These are phyloP conservation scores for Subanguina moxae DNA, from an alignment of 1,140 invertebrate genomes.

Conservation along the genomic window DNA sequence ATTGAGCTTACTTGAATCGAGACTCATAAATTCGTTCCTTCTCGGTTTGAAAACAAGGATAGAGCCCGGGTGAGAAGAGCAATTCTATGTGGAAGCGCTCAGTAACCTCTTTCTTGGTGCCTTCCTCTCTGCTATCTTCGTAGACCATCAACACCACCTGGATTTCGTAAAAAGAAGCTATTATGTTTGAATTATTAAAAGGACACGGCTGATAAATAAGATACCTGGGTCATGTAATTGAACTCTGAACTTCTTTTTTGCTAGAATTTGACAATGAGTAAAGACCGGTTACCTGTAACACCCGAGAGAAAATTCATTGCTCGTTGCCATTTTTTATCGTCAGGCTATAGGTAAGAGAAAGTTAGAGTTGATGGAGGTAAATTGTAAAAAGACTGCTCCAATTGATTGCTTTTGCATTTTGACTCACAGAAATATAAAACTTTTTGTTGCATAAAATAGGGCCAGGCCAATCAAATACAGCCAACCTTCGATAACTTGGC, in stretches of 20 bases:
- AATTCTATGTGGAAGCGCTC: constrained; percentile 57
- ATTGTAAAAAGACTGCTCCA: too few relatives aligned
- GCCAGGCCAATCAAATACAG: too few relatives aligned
- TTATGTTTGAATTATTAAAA: too few relatives aligned
- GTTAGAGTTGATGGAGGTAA: too few relatives aligned
- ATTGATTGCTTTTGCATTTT: too few relatives aligned
- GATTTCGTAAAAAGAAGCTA: too few relatives aligned
- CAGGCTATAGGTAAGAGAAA: constrained; percentile 59
- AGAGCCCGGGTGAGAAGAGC: constrained; percentile 56
- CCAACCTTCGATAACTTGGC: too few relatives aligned
- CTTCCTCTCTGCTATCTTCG: constrained; percentile 48
- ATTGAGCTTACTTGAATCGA: constrained; percentile 40
- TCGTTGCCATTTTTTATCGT: constrained; percentile 93
- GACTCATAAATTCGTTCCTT: constrained; percentile 57
- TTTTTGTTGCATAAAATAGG: too few relatives aligned
- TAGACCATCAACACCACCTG: constrained; percentile 58
- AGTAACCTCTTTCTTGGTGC: constrained; percentile 33
- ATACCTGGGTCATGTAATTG: constrained; percentile 91
- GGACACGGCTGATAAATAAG: constrained; percentile 65
- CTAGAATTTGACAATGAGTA: constrained; percentile 58
- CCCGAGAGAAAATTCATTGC: constrained; percentile 94
- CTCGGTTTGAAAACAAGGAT: constrained; percentile 57
- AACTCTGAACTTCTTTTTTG: constrained; percentile 90
- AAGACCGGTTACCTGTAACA: not conserved
- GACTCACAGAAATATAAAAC: too few relatives aligned